Percentiles rank a stretch among this genome's conserved stretches.
Conservation (phyloP, 2,888 invertebrate species). For the Dicroscelio sp. region DNA sequence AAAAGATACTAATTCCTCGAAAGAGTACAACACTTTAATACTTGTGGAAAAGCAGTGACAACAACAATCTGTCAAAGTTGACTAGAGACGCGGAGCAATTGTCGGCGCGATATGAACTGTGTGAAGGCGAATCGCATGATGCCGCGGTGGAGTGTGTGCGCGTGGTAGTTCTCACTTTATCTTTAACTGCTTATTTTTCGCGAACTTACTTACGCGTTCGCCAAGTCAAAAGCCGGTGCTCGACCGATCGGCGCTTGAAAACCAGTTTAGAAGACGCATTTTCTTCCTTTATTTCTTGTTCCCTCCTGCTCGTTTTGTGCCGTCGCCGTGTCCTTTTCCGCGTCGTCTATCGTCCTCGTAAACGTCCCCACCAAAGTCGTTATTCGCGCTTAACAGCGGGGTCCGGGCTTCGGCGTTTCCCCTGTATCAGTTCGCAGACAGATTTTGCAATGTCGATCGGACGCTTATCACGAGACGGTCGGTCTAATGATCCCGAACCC, state of each 20-base stretch:
- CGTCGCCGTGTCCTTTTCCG: conserved; percentile 58
- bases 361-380: conserved; percentile 53
- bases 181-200: conserved; percentile 55
- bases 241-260: conserved; percentile 56
- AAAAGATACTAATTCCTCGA: neutral
- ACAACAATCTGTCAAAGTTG: conserved; percentile 37
- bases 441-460: conserved; percentile 61
- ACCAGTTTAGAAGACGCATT: conserved; percentile 78
- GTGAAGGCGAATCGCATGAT: conserved; percentile 69
- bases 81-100: neutral
- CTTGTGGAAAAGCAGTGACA: conserved; percentile 24
- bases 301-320: conserved; percentile 15
- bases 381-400: conserved; percentile 38
- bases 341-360: conserved; percentile 59
- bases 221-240: conserved; percentile 64
- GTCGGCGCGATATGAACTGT: conserved; percentile 61
- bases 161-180: conserved; percentile 71
- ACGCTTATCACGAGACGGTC: conserved; percentile 42
- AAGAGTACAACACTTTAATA: neutral
- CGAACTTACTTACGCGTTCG: conserved; percentile 51
- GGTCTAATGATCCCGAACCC: conserved; percentile 33
- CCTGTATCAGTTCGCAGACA: conserved; percentile 48
- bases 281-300: conserved; percentile 72
- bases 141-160: conserved; percentile 54
- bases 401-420: neutral